Evolutionary conservation across 2,113 vertebrate species (phyloP).

Genomic region (Aplodontia rufa): DNA sequence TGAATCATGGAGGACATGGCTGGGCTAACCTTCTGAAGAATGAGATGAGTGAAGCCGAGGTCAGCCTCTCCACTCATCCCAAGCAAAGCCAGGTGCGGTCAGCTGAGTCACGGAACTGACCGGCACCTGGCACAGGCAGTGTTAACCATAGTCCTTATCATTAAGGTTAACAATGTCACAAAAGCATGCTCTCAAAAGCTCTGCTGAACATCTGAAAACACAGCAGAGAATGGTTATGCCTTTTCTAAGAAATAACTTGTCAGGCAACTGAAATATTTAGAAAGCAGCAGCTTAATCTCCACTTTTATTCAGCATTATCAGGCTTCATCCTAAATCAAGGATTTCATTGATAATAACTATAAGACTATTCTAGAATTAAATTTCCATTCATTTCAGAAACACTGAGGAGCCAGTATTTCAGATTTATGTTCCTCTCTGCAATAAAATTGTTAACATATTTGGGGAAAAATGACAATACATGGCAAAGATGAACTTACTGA

Average conservation of each 20-base stretch:
- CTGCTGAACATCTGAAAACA: neutral
- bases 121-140: neutral
- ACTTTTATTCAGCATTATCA: neutral
- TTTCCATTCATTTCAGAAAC: constrained; percentile 45
- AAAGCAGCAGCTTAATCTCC: neutral
- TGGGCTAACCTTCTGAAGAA: neutral
- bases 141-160: neutral
- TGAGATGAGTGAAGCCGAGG: neutral
- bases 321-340: neutral
- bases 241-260: neutral
- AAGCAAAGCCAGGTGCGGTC: neutral
- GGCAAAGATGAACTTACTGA: neutral
- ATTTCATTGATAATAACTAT: neutral
- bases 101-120: neutral
- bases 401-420: neutral
- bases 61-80: neutral
- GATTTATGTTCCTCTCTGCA: neutral
- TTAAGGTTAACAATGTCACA: neutral
- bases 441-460: constrained; percentile 11
- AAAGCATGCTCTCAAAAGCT: neutral
- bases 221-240: neutral
- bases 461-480: neutral
- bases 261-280: constrained; percentile 17
- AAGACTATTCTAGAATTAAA: neutral
- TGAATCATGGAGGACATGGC: neutral